Evolutionary conservation across 2,888 invertebrate genomes (phyloP), one percentile per base, ranked within the genome.

Genomic region (Drosophila imparisetae): DNA sequence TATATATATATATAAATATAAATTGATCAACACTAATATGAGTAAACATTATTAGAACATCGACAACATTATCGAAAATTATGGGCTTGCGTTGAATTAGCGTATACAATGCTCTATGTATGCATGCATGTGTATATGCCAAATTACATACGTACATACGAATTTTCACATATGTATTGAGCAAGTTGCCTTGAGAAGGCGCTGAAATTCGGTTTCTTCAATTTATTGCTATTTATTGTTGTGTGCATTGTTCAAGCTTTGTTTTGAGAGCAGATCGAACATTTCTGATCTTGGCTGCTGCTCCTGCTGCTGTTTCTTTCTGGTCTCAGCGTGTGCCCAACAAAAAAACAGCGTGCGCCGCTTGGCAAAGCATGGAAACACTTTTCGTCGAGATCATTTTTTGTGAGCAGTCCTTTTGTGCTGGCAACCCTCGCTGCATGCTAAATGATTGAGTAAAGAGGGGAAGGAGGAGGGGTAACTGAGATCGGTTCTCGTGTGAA

Each of bases 401-500:
- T 45, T 45, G 45, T 45, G 24, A 45, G 24, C 24, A 45, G 45
- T 24, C 54, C 66, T 61, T 58, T 61, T 70, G 54, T 66, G 36
- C 15, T 45, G 15, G 15, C 83, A 75, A 75, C 78, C 81, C 83
- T 60, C 42, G 29, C 29, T 32, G 10, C 24, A 29, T 24, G 21
- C n/a, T 18, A 24, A 34, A 21, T 24, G 11, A 8, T 8, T 11
- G 38, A 21, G n/a, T 4, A 11, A 13, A 21, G 40, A 4, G n/a
- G 40, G 40, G 11, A 38, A 53, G 15, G 24, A 27, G 42, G n/a
- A 21, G 27, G 62, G 29, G 65, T 24, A 45, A 40, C 52, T 27
- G 4, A 54, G 36, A 85, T 86, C 74, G 81, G 88, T 90, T 91
- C 89, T 91, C 90, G 90, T 91, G 90, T 90, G 90, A 91, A 91